A percentile compares a stretch with the other conserved stretches of the same genome.
Evolutionary conservation across 2,888 invertebrate genomes (phyloP).

Genomic region (Brachypalpus laphriformis): DNA sequence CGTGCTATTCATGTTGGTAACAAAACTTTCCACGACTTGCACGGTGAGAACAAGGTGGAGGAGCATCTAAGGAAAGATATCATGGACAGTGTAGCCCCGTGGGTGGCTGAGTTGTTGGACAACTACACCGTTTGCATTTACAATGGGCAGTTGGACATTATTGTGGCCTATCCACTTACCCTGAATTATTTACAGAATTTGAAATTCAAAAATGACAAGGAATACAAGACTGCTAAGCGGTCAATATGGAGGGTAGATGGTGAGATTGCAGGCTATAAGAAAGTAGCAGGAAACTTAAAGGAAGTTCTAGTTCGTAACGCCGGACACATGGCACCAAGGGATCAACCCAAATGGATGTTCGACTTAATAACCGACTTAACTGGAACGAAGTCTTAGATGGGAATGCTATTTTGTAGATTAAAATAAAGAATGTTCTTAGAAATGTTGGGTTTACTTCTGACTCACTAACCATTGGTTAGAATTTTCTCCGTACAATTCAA

Average conservation of each 20-base stretch:
- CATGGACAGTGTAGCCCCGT: conserved; percentile 91
- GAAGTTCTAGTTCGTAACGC: conserved; percentile 90
- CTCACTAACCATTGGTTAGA: too few relatives aligned
- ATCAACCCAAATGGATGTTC: conserved; percentile 90
- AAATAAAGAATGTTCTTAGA: neutral
- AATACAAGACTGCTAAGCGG: conserved; percentile 87
- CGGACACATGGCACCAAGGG: conserved; percentile 92
- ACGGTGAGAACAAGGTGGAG: conserved; percentile 86
- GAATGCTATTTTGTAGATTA: neutral
- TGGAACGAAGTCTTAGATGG: neutral
- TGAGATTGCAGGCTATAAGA: conserved; percentile 90
- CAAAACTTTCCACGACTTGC: conserved; percentile 86
- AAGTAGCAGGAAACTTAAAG: conserved; percentile 88
- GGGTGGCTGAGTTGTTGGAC: conserved; percentile 87
- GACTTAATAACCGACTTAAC: conserved; percentile 89
- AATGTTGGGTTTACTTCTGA: neutral
- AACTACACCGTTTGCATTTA: conserved; percentile 88
- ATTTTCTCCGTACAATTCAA: too few relatives aligned
- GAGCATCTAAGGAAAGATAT: conserved; percentile 88
- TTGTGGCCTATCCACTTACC: conserved; percentile 94
- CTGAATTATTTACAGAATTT: conserved; percentile 89
- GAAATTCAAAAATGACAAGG: conserved; percentile 86
- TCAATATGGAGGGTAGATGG: conserved; percentile 88
- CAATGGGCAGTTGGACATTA: conserved; percentile 95
- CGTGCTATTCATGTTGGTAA: conserved; percentile 93